A percentile compares a stretch with the other conserved stretches of the same genome.
These are phyloP conservation scores for Cyanistes caeruleus DNA, from an alignment of 2,113 vertebrate genomes.

Conservation along the genomic window DNA sequence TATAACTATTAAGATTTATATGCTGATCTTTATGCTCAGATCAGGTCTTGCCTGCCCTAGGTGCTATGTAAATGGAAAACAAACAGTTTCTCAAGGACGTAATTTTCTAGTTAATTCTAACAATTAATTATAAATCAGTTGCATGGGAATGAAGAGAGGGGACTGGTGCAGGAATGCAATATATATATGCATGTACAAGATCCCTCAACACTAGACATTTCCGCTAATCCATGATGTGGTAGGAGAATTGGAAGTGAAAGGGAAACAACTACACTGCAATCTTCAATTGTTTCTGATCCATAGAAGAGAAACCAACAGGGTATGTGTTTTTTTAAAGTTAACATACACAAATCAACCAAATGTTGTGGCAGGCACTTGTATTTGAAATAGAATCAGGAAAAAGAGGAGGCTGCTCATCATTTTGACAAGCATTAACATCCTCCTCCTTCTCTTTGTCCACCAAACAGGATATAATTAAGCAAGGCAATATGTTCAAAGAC, in stretches of 20 bases:
- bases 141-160: background rate
- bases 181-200: background rate
- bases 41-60: background rate
- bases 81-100: background rate
- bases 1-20: background rate
- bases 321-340: background rate
- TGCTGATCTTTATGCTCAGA: background rate
- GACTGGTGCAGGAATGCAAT: background rate
- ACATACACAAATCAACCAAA: background rate
- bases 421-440: background rate
- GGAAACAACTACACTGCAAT: background rate
- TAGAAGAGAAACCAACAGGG: background rate
- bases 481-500: slow-evolving; percentile 20
- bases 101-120: background rate
- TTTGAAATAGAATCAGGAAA: background rate
- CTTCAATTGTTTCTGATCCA: background rate
- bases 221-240: background rate
- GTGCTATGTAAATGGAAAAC: background rate
- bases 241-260: background rate
- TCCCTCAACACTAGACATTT: background rate
- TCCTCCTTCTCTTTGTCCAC: background rate
- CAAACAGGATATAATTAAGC: slow-evolving; percentile 49
- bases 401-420: background rate
- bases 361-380: background rate
- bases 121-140: background rate